Conservation (phyloP, 2,888 invertebrate genomes). For the Zaprionus lineosus region DNA sequence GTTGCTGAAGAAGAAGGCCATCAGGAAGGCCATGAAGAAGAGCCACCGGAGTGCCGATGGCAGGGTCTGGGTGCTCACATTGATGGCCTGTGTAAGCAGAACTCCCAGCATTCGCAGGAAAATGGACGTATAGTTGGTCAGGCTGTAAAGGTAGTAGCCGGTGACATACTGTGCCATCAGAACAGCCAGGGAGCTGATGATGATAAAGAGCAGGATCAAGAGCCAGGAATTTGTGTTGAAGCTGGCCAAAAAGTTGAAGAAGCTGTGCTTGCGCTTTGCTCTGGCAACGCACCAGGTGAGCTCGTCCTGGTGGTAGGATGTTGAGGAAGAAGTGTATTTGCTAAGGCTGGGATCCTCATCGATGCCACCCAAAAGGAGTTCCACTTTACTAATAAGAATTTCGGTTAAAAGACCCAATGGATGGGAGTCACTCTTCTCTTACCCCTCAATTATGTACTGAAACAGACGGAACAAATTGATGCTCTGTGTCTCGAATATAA, state of each 20-base stretch:
- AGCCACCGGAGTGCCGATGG: constrained; percentile 56
- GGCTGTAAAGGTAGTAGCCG: constrained; percentile 10
- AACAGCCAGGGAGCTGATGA: constrained; percentile 54
- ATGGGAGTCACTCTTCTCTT: no score
- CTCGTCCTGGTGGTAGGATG: constrained; percentile 82
- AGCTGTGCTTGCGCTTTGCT: constrained; percentile 70
- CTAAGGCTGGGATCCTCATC: constrained; percentile 81
- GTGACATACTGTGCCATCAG: constrained; percentile 49
- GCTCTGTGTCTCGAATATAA: constrained; percentile 74
- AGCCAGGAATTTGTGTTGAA: constrained; percentile 59
- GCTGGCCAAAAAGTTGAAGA: constrained; percentile 77
- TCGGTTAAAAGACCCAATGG: no score
- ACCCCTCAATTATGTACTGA: constrained; percentile 80
- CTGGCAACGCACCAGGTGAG: constrained; percentile 82
- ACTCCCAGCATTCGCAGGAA: constrained; percentile 60
- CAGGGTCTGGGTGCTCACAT: constrained; percentile 26
- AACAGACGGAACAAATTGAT: constrained; percentile 77
- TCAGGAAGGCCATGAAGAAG: constrained; percentile 59
- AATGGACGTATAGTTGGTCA: constrained; percentile 49
- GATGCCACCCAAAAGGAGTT: constrained; percentile 81
- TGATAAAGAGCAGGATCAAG: constrained; percentile 55
- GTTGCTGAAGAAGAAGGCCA: constrained; percentile 76
- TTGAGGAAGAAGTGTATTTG: constrained; percentile 76
- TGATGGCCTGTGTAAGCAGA: constrained; percentile 64
- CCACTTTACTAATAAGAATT: constrained; percentile 64